Evolutionary conservation across 1,140 invertebrate genomes (phyloP), one percentile per base, ranked within the genome.

Genomic region (Hyles euphorbiae): DNA sequence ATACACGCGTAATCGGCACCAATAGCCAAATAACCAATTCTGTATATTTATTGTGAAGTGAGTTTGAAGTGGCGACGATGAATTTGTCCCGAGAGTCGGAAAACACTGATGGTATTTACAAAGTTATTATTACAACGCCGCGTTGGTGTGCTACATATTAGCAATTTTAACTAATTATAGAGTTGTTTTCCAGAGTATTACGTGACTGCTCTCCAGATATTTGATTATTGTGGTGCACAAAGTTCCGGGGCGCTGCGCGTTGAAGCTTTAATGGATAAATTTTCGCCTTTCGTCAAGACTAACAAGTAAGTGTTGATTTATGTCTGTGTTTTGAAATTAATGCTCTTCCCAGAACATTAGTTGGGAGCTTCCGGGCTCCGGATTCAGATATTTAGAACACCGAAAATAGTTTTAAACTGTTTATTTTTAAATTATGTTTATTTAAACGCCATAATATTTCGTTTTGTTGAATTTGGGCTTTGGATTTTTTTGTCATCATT

Each of bases 261-360:
- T 53, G 72, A 85, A 68, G 67, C 70, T 12, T 61, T 88, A 36
- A 86, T 88, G 81, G 82, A 83, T 50, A 83, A 83, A 65, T 85
- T 86, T 60, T 74, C 85, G 56, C 83, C 85, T 61, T 86, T 82
- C 56, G 69, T 85, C 34, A 86, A 86, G 67, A 83, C 79, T 45
- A 83, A 86, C 67, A 85, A 85, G 85, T 88, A 73, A 83, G 78
- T 67, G 36, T 11, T 59, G 46, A 56, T 56, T 40, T 54, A 52
- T 22, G 46, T 56, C 4, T 53, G 40, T 9, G 7, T 58, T 56
- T 22, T n/a, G 3, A 48, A 11, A 8, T 48, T 22, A 22, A 22
- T 10, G 1, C 36, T 5, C 36, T 40, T 40, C 36, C 8, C 36
- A 1, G 8, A 40, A 40, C 36, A 40, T 40, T 40, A 8, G 4